Conservation (phyloP, 2,888 invertebrate species). For the Ischnus inquisitorius region DNA sequence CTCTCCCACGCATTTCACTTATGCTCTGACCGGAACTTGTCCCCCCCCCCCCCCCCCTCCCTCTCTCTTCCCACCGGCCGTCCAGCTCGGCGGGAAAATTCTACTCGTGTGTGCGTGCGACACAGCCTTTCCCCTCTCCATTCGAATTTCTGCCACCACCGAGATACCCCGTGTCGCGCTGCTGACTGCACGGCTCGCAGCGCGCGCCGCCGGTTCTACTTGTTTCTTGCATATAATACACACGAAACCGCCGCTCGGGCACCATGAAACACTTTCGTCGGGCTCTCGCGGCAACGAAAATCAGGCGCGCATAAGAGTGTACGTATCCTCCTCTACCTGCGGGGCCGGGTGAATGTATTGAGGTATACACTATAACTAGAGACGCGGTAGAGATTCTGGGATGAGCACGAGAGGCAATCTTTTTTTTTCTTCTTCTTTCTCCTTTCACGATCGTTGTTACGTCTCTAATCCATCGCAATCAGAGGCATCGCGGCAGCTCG, state of each 20-base stretch:
- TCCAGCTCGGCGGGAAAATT: conserved; percentile 50
- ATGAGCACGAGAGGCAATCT: not conserved
- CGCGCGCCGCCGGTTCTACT: conserved; percentile 40
- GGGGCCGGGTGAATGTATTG: not conserved
- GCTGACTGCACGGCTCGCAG: conserved; percentile 37
- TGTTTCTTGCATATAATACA: conserved; percentile 36
- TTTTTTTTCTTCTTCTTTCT: no score
- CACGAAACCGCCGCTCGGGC: conserved; percentile 17
- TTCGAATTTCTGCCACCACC: conserved; percentile 28
- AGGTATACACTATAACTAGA: not conserved
- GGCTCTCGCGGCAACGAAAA: conserved; percentile 44
- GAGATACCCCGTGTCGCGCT: not conserved
- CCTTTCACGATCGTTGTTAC: not conserved
- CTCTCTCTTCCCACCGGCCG: no score
- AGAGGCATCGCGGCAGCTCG: conserved; percentile 35
- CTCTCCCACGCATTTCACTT: conserved; percentile 65
- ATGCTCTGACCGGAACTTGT: conserved; percentile 64
- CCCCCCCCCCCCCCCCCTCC: conserved; percentile 43
- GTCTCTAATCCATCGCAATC: conserved; percentile 49
- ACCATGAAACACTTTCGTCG: conserved; percentile 38
- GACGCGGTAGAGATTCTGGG: not conserved
- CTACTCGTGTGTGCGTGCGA: conserved; percentile 29
- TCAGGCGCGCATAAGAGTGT: conserved; percentile 35
- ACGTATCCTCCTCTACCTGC: conserved; percentile 19
- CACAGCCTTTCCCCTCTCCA: conserved; percentile 28